Evolutionary conservation across 2,113 vertebrate genomes (phyloP).

Genomic region (Hirundichthys speculiger): DNA sequence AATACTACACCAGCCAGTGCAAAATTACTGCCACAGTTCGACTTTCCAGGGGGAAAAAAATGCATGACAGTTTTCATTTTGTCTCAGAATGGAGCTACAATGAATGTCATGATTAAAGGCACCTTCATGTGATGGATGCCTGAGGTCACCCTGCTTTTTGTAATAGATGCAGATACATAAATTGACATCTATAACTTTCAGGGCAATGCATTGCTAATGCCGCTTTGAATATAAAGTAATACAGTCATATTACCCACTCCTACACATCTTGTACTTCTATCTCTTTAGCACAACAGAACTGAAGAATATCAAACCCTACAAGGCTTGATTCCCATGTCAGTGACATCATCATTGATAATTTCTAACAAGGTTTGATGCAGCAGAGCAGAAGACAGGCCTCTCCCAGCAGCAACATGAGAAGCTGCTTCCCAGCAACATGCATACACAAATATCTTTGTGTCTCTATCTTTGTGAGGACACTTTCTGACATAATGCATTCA

Average conservation of each 20-base stretch:
- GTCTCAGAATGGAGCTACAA: not conserved
- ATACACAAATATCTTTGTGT: not conserved
- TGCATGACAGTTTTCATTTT: not conserved
- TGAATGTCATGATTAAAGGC: not conserved
- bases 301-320: slow-evolving; percentile 19
- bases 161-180: slow-evolving; percentile 7
- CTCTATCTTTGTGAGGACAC: not conserved
- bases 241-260: slow-evolving; percentile 1
- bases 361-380: slow-evolving; percentile 44
- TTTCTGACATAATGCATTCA: not conserved
- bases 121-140: slow-evolving; percentile 2
- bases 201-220: not conserved
- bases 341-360: slow-evolving; percentile 47
- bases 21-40: slow-evolving; percentile 3
- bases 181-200: slow-evolving; percentile 7
- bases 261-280: slow-evolving; percentile 13
- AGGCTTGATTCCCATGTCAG: slow-evolving; percentile 19
- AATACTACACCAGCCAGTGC: slow-evolving; percentile 7
- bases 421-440: slow-evolving; percentile 3
- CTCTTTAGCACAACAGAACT: slow-evolving; percentile 22
- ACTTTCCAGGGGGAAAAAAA: not conserved
- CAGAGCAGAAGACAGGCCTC: slow-evolving; percentile 21
- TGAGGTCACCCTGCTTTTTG: not conserved
- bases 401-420: slow-evolving; percentile 18
- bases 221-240: slow-evolving; percentile 10